Evolutionary conservation across 2,113 vertebrate genomes (phyloP), one percentile per base, ranked within the genome.

Genomic region (Zapornia atra): DNA sequence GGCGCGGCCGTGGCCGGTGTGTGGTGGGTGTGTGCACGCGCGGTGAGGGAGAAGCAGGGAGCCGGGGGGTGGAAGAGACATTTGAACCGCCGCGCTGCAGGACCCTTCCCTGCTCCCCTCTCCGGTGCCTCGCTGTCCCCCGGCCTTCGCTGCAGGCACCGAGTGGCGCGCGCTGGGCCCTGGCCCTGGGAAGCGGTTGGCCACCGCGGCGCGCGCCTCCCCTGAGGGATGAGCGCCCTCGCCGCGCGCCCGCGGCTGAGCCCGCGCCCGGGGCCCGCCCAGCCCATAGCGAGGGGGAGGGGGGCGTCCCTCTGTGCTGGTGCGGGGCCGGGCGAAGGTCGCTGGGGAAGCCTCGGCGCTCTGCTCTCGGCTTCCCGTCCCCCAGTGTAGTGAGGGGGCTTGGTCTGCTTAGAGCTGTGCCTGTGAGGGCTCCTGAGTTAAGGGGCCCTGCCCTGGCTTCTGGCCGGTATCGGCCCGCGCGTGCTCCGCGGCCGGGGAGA

Each of bases 401-500:
- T 1, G 8, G 2, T 1, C 22, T 10, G 3, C 18, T 14, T 5
- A 25, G 18, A 7, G 28, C 51, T 8, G 7, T 6, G 36, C 13
- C n/a, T 2, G 11, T 2, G 51, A 2, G 17, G 20, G 33, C 21
- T 7, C 12, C 10, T 3, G 0, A 10, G 65, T 29, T 15, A 34
- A 48, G n/a, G 24, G 68, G 54, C 48, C 10, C 57, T 9, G 36
- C 57, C 36, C 15, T 2, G 63, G 22, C 20, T 4, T n/a, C 28
- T 24, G 9, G 36, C 31, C 17, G 31, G n/a, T 5, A 3, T 5
- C 38, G 60, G 38, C 53, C 46, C 4, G 28, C 4, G 24, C 20
- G 1, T 4, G 38, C 36, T 9, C 11, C 9, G 17, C 25, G 1
- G 75, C 14, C 1, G 51, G 28, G 9, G 24, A 3, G 60, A 4